Evolutionary conservation across 2,888 invertebrate species (phyloP).

Genomic region (Agrotis puta): DNA sequence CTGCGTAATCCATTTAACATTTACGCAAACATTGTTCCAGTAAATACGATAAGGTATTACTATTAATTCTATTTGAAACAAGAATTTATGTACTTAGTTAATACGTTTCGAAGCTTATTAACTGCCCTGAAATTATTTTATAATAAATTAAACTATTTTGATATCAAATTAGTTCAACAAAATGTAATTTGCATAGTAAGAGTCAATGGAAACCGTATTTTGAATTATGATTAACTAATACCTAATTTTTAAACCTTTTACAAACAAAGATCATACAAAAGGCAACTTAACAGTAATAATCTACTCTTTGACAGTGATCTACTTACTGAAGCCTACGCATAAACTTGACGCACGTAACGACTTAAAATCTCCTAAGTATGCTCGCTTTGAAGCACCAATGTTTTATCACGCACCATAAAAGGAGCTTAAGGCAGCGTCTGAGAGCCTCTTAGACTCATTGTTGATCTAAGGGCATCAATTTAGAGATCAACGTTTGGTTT

Average conservation of each 20-base stretch:
- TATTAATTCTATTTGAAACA: too few relatives aligned
- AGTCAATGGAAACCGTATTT: too few relatives aligned
- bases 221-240: too few relatives aligned
- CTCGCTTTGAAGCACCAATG: constrained; percentile 41
- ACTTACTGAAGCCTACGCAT: constrained; percentile 34
- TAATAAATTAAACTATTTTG: too few relatives aligned
- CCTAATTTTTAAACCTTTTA: constrained; percentile 4
- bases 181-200: too few relatives aligned
- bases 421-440: constrained; percentile 40
- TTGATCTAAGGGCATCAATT: constrained; percentile 51
- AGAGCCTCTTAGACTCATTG: constrained; percentile 34
- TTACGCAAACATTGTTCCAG: too few relatives aligned
- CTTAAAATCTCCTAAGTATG: constrained; percentile 48
- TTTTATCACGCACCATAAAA: constrained; percentile 60
- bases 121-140: too few relatives aligned
- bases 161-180: too few relatives aligned
- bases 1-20: too few relatives aligned
- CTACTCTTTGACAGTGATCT: constrained; percentile 33
- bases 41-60: too few relatives aligned
- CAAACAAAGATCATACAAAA: constrained; percentile 20
- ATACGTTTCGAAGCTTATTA: too few relatives aligned
- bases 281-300: constrained; percentile 10
- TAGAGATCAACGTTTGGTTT: constrained; percentile 51
- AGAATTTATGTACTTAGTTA: too few relatives aligned
- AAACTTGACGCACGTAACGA: constrained; percentile 40